phyloP scores from a whole-genome alignment of 2,113 vertebrate species.

The Ranitomeya imitator region DNA sequence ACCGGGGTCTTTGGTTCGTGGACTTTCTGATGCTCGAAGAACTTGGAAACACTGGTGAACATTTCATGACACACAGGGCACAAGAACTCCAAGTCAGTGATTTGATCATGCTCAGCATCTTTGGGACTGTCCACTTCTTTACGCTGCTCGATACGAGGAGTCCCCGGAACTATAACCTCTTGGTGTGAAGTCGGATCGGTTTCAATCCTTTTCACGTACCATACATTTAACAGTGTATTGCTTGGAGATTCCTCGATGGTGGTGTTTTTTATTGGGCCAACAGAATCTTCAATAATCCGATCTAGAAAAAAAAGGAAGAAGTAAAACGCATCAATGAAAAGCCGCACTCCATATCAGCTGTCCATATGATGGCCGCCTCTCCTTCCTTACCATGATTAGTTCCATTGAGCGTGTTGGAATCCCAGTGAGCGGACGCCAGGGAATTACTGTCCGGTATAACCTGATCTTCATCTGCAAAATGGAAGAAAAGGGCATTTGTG shows the following conservation, averaged over 20 bases:
- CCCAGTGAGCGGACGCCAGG: neutral
- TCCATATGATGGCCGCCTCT: neutral
- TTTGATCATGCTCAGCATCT: neutral
- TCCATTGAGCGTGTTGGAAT: neutral
- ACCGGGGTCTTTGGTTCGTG: conserved; percentile 9
- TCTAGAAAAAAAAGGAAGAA: neutral
- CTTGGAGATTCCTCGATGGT: neutral
- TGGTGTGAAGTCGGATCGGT: neutral
- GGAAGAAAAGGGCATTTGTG: neutral
- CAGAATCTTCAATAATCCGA: neutral
- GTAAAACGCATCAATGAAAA: neutral
- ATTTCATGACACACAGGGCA: conserved; percentile 10
- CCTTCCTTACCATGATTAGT: neutral
- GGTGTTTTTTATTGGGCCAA: neutral
- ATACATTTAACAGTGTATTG: neutral
- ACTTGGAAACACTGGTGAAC: neutral
- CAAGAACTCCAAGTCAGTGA: neutral
- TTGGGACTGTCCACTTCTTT: neutral
- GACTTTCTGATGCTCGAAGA: conserved; percentile 36
- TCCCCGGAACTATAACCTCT: neutral
- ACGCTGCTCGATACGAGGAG: neutral
- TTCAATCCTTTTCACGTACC: conserved; percentile 30
- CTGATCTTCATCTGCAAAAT: neutral
- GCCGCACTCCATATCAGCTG: neutral
- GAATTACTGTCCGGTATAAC: neutral